phyloP scores from a whole-genome alignment of 2,888 invertebrate genomes.

The Allolobophora icterica region DNA sequence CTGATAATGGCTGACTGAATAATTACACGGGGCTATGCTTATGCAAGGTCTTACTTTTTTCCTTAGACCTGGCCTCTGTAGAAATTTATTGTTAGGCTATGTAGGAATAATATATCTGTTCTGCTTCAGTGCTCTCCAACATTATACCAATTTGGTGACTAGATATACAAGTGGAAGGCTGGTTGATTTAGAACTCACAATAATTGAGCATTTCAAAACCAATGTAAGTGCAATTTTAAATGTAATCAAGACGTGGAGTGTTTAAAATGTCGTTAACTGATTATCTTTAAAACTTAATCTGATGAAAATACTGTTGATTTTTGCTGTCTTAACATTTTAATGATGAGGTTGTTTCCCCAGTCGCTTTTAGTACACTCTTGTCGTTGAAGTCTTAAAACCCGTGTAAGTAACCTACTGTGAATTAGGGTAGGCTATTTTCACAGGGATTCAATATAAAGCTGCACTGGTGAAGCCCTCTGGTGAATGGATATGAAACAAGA shows the following conservation, averaged over 20 bases:
- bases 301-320: too few species aligned
- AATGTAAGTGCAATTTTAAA: neutral
- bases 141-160: neutral
- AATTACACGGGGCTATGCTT: neutral
- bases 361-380: too few species aligned
- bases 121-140: neutral
- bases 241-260: neutral
- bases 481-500: neutral
- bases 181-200: neutral
- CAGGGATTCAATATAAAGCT: neutral
- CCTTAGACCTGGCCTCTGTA: neutral
- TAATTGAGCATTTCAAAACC: too few species aligned
- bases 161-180: too few species aligned
- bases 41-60: neutral
- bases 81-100: neutral
- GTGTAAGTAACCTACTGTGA: neutral
- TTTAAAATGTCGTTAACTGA: neutral
- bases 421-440: neutral
- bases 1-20: neutral
- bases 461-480: neutral
- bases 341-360: neutral
- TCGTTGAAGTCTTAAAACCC: too few species aligned
- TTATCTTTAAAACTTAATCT: neutral
- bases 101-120: neutral
- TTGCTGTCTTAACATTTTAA: neutral